phyloP scores from a whole-genome alignment of 2,888 invertebrate species.

The Seira ritae region DNA sequence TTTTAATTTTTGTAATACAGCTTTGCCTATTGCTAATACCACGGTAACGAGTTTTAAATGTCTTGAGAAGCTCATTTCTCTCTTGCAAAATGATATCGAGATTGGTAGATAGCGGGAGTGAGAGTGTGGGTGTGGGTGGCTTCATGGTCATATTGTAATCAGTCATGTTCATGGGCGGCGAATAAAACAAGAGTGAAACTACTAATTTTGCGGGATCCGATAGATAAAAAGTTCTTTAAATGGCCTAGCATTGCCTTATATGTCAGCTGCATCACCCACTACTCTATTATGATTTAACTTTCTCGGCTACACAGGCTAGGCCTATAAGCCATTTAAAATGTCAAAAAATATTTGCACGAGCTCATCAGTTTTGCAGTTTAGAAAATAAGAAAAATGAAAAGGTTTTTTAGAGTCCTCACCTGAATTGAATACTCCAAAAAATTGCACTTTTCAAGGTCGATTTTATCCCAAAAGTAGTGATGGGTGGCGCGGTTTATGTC shows the following conservation, averaged over 20 bases:
- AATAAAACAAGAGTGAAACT: neutral
- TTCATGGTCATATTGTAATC: neutral
- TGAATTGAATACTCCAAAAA: conserved; percentile 19
- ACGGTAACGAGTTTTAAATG: neutral
- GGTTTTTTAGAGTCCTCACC: neutral
- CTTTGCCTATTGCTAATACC: neutral
- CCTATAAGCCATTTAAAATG: neutral
- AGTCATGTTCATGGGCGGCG: neutral
- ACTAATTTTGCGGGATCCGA: neutral
- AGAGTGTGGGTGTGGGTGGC: neutral
- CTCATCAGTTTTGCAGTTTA: too few species aligned
- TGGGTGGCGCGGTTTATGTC: conserved; percentile 27
- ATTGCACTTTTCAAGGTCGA: conserved; percentile 43
- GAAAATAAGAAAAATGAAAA: neutral
- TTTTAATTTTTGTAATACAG: neutral
- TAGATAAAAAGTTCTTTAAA: neutral
- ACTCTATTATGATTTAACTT: too few species aligned
- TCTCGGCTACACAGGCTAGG: neutral
- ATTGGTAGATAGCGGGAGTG: neutral
- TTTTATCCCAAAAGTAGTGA: conserved; percentile 9
- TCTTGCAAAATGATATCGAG: neutral
- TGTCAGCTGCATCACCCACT: conserved; percentile 30
- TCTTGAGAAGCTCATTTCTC: neutral
- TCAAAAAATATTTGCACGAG: too few species aligned
- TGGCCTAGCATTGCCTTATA: neutral